Evolutionary conservation across 2,888 invertebrate species (phyloP), one percentile per base, ranked within the genome.

Genomic region (Choreutis nemorana): DNA sequence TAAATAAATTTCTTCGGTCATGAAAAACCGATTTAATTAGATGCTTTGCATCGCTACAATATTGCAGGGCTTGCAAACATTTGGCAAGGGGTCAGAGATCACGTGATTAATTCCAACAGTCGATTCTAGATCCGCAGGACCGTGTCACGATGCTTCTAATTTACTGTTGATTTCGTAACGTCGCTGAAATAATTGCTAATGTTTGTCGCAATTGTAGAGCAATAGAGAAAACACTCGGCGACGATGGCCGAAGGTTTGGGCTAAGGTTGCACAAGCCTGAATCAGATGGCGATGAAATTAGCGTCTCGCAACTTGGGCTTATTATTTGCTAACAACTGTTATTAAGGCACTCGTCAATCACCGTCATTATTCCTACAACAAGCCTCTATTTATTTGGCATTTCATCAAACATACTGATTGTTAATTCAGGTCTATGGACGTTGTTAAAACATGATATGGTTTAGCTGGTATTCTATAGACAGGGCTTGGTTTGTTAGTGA

Each of bases 81-180:
- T 65, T 56, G 60, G 60, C 55, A 70, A 72, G 38, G 48, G 70
- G 56, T 70, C 73, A 72, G 48, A 71, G 73, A 61, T 66, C 72
- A 62, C 48, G 55, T 55, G 63, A 73, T 72, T 66, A 65, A 68
- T 67, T 50, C 56, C 54, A 52, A 65, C 63, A 54, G 51, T 37
- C 50, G 59, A 64, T 62, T 57, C 63, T 55, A 55, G 52, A 58
- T 52, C 55, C 44, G 45, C 50, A 55, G 56, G 53, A 48, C 55
- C 57, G 55, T 45, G 50, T 70, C 73, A 70, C 73, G 73, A 73
- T 57, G 57, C 54, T 49, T 64, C 66, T 62, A 61, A 70, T 67
- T 62, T 55, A 44, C 47, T 39, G 41, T 41, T 34, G 41, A 57
- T 67, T 65, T 62, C 47, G 55, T 50, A 68, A 71, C 29, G 26